Conservation (phyloP, 2,888 invertebrate genomes). For the Acutogordius australiensis region DNA sequence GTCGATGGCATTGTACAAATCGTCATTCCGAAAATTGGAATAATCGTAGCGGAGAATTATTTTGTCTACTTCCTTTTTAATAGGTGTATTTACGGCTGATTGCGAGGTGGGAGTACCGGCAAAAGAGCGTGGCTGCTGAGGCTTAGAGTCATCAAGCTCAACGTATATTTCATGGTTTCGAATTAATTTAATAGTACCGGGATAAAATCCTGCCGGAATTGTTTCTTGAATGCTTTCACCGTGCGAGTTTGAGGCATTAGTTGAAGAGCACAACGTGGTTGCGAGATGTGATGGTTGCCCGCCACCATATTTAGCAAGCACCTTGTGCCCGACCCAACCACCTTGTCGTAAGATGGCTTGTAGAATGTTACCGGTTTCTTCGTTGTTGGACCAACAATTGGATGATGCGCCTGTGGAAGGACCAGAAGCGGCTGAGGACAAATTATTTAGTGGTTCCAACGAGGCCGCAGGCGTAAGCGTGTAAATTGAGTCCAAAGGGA, state of each 20-base stretch:
- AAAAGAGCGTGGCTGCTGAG: no score
- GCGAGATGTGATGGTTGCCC: no score
- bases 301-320: background rate
- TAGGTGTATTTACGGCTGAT: background rate
- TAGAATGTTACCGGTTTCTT: background rate
- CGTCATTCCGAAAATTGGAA: background rate
- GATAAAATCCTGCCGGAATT: no score
- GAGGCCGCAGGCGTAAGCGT: no score
- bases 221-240: no score
- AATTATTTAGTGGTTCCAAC: no score
- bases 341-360: background rate
- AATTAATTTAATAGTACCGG: background rate
- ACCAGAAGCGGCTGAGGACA: no score
- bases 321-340: background rate
- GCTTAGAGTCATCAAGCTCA: background rate
- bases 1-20: background rate
- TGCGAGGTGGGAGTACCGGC: background rate
- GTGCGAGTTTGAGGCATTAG: background rate
- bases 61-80: background rate
- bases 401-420: no score
- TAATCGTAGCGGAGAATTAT: background rate
- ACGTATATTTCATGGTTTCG: background rate
- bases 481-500: no score
- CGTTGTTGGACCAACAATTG: no score
- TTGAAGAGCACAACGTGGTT: background rate